A percentile compares a stretch with the other conserved stretches of the same genome.
Conservation (phyloP, 2,113 vertebrate species). For the Scortum barcoo region DNA sequence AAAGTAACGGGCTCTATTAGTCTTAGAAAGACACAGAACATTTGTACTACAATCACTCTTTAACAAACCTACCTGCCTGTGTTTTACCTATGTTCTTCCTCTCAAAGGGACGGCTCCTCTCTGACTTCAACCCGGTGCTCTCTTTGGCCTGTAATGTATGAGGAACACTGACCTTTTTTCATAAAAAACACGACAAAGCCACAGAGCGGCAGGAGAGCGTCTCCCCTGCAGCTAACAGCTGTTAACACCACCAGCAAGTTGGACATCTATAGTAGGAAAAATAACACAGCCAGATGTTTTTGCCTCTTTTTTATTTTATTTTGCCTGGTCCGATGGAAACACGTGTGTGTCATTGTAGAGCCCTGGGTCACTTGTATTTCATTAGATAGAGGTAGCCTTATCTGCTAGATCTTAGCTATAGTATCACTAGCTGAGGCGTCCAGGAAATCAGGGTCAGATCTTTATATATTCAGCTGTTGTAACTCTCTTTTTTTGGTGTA, state of each 20-base stretch:
- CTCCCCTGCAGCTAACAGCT: constrained; percentile 76
- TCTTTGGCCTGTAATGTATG: constrained; percentile 22
- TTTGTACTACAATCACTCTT: not conserved
- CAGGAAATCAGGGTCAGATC: constrained; percentile 43
- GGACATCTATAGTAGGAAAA: constrained; percentile 59
- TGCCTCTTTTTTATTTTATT: constrained; percentile 1
- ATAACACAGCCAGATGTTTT: constrained; percentile 48
- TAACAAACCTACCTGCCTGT: not conserved
- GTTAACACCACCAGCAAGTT: constrained; percentile 54
- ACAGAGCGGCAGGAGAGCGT: constrained; percentile 55
- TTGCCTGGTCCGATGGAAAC: constrained; percentile 1
- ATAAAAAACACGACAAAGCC: constrained; percentile 38
- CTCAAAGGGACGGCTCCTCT: not conserved
- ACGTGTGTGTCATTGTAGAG: constrained; percentile 1
- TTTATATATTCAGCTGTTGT: constrained; percentile 57
- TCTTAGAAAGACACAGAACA: not conserved
- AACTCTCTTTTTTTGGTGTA: constrained; percentile 32
- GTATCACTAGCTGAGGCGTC: constrained; percentile 47
- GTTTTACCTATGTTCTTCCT: not conserved
- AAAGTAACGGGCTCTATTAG: constrained; percentile 2
- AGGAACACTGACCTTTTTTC: constrained; percentile 19
- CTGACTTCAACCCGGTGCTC: constrained; percentile 9
- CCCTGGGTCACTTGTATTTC: constrained; percentile 54
- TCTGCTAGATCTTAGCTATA: constrained; percentile 62
- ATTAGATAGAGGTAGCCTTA: constrained; percentile 67